Base-by-base conservation (phyloP, 2,113 vertebrate genomes). In the Corydoras sp. region DNA sequence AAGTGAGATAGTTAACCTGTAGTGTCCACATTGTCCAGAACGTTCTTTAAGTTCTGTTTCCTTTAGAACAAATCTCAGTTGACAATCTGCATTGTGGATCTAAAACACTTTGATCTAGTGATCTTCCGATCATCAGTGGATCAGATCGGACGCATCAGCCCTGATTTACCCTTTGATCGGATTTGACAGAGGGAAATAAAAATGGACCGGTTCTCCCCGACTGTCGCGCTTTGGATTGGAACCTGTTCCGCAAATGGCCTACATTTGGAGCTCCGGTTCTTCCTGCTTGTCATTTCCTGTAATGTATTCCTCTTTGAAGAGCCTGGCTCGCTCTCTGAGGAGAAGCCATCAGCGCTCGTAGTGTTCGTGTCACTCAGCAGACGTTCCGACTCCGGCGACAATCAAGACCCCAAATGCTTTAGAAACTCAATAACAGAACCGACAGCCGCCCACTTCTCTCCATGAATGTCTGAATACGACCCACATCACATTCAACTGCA, bases 81-180 rank as follows among this genome's bases (percentile, higher is more conserved):
- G n/a, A n/a, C n/a, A n/a, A n/a, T n/a, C n/a, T n/a, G n/a, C n/a
- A n/a, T n/a, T n/a, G n/a, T n/a, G n/a, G n/a, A n/a, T n/a, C n/a
- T n/a, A n/a, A 59, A 10, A 10, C 49, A 5, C 49, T 50, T 50
- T 50, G 49, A 5, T 50, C 10, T 50, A 6, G 49, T 50, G 49
- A 50, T 50, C 61, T 5, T 31, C 32, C 64, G 70, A 72, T 72
- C 31, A 30, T 72, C 61, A 13, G 53, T 62, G 11, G 32, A n/a
- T 64, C 61, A 58, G 24, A 15, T 11, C 10, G 13, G 61, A 29
- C n/a, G 51, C 3, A 56, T 5, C 54, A 43, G 3, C 5, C 7
- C 30, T 43, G n/a, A 62, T 62, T 62, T 30, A 71, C 53, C 12
- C 11, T 9, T 35, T 53, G 55, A 58, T 72, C 55, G 70, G 65